Percentiles rank a stretch among this genome's conserved stretches.
These are phyloP conservation scores for Petaurus breviceps DNA, from an alignment of 2,113 vertebrate species.

Conservation along the genomic window DNA sequence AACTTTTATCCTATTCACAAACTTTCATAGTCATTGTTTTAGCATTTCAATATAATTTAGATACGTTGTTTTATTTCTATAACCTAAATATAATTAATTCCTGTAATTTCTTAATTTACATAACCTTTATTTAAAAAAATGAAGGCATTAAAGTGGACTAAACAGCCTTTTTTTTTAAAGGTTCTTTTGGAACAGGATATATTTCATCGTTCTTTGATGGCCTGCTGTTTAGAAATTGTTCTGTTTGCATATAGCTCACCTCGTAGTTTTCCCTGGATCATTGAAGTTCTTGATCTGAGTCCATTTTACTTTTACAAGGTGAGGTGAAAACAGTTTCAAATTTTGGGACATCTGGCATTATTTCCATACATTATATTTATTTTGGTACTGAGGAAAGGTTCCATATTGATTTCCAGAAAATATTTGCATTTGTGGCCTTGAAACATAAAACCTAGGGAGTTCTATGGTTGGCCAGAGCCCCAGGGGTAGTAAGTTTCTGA, in stretches of 20 bases:
- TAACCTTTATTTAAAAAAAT: background rate
- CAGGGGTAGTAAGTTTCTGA: background rate
- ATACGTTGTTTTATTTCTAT: slow-evolving; percentile 25
- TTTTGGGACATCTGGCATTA: background rate
- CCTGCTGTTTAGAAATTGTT: slow-evolving; percentile 96
- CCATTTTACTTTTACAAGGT: slow-evolving; percentile 99
- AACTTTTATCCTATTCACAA: slow-evolving; percentile 43
- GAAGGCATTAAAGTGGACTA: slow-evolving; percentile 57
- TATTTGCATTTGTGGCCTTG: slow-evolving; percentile 46
- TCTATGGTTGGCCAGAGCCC: background rate
- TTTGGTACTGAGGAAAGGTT: slow-evolving; percentile 35
- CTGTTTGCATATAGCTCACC: slow-evolving; percentile 97
- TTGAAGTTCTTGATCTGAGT: slow-evolving; percentile 88
- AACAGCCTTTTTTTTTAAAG: slow-evolving; percentile 79
- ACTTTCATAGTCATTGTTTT: slow-evolving; percentile 25
- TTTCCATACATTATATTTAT: slow-evolving; percentile 36
- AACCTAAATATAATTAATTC: background rate
- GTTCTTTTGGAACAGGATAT: slow-evolving; percentile 95
- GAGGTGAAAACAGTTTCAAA: slow-evolving; percentile 51
- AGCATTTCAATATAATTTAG: slow-evolving; percentile 20
- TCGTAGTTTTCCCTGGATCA: slow-evolving; percentile 97
- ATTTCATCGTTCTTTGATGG: slow-evolving; percentile 94
- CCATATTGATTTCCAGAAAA: slow-evolving; percentile 13
- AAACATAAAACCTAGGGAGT: slow-evolving; percentile 20
- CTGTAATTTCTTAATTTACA: background rate